A percentile compares a stretch with the other conserved stretches of the same genome.
phyloP scores from a whole-genome alignment of 2,113 vertebrate species.

The Mesitornis unicolor region DNA sequence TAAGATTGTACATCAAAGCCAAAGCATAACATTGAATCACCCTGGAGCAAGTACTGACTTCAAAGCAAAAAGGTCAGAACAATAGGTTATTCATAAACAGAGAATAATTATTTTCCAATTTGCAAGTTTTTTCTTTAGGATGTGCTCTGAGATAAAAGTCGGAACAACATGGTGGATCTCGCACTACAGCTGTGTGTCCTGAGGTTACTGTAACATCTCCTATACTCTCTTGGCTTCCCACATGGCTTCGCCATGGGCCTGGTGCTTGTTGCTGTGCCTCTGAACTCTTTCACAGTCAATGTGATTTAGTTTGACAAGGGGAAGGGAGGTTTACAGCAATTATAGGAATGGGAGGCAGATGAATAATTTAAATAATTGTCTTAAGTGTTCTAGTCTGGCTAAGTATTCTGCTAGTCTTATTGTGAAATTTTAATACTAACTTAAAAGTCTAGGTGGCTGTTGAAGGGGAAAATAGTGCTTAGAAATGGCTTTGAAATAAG shows the following conservation, averaged over 20 bases:
- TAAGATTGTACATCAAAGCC: conserved; percentile 57
- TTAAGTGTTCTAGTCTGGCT: not conserved
- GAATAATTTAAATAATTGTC: not conserved
- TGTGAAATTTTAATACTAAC: not conserved
- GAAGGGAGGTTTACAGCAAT: not conserved
- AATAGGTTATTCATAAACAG: conserved; percentile 42
- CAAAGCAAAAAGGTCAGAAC: conserved; percentile 40
- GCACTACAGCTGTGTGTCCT: not conserved
- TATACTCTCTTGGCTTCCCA: not conserved
- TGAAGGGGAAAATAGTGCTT: not conserved
- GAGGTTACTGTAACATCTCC: not conserved
- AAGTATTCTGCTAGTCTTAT: not conserved
- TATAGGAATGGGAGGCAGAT: fast-evolving
- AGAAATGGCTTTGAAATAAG: not conserved
- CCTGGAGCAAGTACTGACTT: conserved; percentile 41
- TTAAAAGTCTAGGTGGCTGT: not conserved
- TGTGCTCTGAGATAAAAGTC: not conserved
- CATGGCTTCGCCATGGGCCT: not conserved
- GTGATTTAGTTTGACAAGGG: not conserved
- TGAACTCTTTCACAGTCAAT: not conserved
- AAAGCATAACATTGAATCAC: conserved; percentile 1
- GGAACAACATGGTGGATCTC: not conserved
- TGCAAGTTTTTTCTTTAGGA: not conserved
- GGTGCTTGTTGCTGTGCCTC: not conserved
- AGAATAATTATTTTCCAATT: not conserved